phyloP scores from a whole-genome alignment of 2,797 vertebrate genomes.

The Sciaenops ocellatus region DNA sequence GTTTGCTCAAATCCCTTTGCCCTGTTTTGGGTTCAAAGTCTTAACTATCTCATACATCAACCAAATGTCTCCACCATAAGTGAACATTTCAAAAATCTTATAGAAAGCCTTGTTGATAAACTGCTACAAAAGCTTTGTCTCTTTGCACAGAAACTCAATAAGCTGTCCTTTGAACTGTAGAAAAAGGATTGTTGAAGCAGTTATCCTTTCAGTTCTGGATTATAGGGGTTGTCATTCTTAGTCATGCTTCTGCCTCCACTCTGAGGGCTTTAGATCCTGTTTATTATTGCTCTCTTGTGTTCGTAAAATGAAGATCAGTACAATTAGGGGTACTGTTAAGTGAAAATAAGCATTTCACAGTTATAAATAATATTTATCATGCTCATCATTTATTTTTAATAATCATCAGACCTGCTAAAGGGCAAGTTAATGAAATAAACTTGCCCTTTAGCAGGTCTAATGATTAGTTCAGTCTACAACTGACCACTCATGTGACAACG shows the following conservation, averaged over 20 bases:
- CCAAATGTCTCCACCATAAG: neutral
- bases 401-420: neutral
- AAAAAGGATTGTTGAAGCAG: neutral
- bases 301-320: constrained; percentile 20
- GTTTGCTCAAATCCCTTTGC: neutral
- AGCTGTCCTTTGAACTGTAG: neutral
- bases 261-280: constrained; percentile 2
- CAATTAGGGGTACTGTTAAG: neutral
- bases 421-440: no score
- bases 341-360: neutral
- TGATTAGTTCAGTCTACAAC: no score
- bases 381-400: neutral
- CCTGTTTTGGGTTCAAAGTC: neutral
- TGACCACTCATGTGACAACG: neutral
- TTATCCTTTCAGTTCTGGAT: constrained; percentile 14
- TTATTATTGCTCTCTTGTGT: constrained; percentile 14
- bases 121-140: neutral
- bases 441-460: no score
- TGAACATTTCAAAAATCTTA: neutral
- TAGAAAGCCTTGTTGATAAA: neutral
- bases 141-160: neutral
- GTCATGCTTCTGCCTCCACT: constrained; percentile 13
- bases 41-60: neutral
- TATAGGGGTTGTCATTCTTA: constrained; percentile 6
- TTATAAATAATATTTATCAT: neutral